Evolutionary conservation across 92 coral and sea anemone genomes (phyloP).

Genomic region (Phenganax stokvisi): DNA sequence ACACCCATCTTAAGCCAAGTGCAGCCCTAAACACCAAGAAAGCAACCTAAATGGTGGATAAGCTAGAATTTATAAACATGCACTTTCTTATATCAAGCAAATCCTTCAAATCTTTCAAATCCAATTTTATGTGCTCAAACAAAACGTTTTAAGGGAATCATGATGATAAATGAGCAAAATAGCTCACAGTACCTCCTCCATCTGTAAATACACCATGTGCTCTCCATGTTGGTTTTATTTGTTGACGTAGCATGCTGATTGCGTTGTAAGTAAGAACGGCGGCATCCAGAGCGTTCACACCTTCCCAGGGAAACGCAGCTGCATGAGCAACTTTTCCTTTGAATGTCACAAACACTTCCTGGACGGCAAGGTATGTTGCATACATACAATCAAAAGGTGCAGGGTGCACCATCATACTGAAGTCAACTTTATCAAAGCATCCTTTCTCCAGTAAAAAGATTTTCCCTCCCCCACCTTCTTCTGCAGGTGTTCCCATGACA

Average conservation of each 20-base stretch:
- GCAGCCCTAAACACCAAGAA: no score
- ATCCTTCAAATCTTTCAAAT: no score
- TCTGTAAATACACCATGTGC: conserved; percentile 67
- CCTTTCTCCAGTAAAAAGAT: conserved; percentile 62
- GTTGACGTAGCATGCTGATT: conserved; percentile 74
- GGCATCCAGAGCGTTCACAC: conserved; percentile 88
- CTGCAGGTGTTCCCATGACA: conserved; percentile 88
- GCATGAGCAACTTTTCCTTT: conserved; percentile 83
- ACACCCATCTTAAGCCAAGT: no score
- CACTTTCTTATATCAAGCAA: no score
- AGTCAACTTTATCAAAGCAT: conserved; percentile 69
- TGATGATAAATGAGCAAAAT: no score
- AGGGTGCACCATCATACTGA: conserved; percentile 94
- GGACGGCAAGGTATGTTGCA: conserved; percentile 47
- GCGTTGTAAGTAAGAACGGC: conserved; percentile 68
- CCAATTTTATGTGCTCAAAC: no score
- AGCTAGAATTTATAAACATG: no score
- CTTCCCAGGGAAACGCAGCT: conserved; percentile 91
- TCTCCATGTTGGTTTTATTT: conserved; percentile 87
- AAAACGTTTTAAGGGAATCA: no score
- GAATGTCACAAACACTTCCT: conserved; percentile 50
- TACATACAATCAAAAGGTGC: conserved; percentile 49
- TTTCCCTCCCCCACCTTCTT: conserved; percentile 83
- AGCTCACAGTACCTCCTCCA: conserved; percentile 25
- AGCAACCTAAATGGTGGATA: no score